phyloP scores from a whole-genome alignment of 2,888 invertebrate genomes.

The Scrobipalpa atriplicella region DNA sequence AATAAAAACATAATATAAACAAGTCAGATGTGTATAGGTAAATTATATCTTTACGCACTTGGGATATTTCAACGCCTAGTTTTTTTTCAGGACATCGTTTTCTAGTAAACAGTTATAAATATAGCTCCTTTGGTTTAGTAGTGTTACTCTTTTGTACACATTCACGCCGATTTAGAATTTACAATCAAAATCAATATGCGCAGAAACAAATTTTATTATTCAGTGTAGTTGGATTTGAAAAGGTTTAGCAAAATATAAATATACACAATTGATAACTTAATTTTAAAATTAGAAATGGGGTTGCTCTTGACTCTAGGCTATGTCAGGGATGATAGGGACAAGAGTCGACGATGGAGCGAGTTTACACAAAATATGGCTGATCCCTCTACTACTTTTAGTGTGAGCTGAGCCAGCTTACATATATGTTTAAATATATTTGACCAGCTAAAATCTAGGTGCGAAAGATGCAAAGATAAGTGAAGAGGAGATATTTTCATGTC shows the following conservation, averaged over 20 bases:
- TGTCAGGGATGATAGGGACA: too few species aligned
- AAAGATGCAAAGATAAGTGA: neutral
- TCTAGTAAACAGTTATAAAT: slow-evolving; percentile 1
- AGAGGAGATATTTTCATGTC: neutral
- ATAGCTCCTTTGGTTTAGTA: neutral
- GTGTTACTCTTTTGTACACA: slow-evolving; percentile 6
- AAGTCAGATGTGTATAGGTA: neutral
- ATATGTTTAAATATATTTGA: neutral
- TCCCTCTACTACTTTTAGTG: too few species aligned
- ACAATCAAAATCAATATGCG: neutral
- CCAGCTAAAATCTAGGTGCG: neutral
- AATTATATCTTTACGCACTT: slow-evolving; percentile 9
- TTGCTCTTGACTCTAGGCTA: too few species aligned
- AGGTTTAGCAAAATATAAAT: too few species aligned
- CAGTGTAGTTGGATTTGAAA: too few species aligned
- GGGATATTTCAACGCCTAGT: slow-evolving; percentile 11
- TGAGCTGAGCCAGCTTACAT: neutral
- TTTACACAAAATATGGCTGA: too few species aligned
- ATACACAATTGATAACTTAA: too few species aligned
- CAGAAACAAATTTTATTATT: neutral
- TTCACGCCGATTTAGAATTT: neutral
- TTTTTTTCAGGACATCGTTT: slow-evolving; percentile 8
- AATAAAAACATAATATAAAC: neutral
- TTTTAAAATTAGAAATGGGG: too few species aligned
- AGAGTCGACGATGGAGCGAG: too few species aligned